phyloP scores from a whole-genome alignment of 2,888 invertebrate species.

The Cheilosia pagana region DNA sequence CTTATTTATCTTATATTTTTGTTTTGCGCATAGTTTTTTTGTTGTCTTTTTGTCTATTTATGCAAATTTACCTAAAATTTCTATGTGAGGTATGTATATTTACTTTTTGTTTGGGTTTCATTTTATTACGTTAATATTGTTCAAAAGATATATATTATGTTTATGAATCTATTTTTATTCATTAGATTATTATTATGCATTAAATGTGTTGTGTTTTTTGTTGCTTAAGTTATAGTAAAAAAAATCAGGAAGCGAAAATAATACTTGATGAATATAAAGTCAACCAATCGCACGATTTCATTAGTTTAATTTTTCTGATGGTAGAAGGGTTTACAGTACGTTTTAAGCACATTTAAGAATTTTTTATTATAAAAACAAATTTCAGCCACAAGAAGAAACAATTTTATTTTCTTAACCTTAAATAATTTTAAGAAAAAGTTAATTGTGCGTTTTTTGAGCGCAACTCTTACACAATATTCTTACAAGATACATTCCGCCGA shows the following conservation, averaged over 20 bases:
- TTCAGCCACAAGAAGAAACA: constrained; percentile 80
- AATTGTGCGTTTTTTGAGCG: constrained; percentile 78
- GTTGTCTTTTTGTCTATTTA: constrained; percentile 76
- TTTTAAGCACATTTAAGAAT: constrained; percentile 11
- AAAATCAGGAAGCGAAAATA: neutral
- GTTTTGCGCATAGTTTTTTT: constrained; percentile 65
- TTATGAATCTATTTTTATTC: constrained; percentile 19
- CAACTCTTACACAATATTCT: constrained; percentile 75
- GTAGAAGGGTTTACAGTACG: constrained; percentile 6
- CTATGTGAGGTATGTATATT: constrained; percentile 82
- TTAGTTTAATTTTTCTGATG: constrained; percentile 8
- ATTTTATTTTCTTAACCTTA: constrained; percentile 6
- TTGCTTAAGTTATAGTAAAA: constrained; percentile 17
- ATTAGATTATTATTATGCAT: constrained; percentile 46
- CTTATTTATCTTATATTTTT: constrained; percentile 64
- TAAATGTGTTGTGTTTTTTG: constrained; percentile 41
- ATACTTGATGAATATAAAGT: constrained; percentile 59
- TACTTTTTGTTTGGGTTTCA: constrained; percentile 78
- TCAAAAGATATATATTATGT: constrained; percentile 52
- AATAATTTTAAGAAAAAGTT: constrained; percentile 4
- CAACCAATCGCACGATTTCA: constrained; percentile 73
- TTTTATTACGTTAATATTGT: constrained; percentile 37
- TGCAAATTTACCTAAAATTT: constrained; percentile 82
- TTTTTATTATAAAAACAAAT: constrained; percentile 55
- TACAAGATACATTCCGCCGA: constrained; percentile 60